Conservation (phyloP, 2,888 invertebrate genomes). For the Busseola fusca region DNA sequence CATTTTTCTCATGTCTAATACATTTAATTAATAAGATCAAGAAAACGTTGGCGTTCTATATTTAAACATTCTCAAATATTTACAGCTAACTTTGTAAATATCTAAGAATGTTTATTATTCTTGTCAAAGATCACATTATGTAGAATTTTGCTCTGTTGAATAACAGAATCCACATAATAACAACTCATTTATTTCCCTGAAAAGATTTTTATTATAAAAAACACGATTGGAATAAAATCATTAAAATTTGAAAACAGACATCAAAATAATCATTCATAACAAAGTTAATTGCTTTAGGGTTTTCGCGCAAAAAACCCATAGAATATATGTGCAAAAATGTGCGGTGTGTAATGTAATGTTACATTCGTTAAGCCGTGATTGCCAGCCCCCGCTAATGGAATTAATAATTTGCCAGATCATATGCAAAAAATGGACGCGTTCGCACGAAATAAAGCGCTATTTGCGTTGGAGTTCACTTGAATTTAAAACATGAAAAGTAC, state of each 20-base stretch:
- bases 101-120: not conserved
- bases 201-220: not conserved
- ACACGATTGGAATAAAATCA: conserved; percentile 1
- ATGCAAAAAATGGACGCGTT: conserved; percentile 60
- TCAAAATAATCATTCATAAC: conserved; percentile 44
- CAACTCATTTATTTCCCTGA: too few relatives aligned
- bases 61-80: not conserved
- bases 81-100: conserved; percentile 2
- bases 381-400: conserved; percentile 62
- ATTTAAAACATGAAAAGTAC: conserved; percentile 8
- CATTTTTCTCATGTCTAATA: conserved; percentile 56
- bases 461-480: not conserved
- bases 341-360: conserved; percentile 40
- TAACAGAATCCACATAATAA: not conserved
- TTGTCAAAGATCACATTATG: not conserved
- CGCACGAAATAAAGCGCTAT: not conserved
- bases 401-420: conserved; percentile 68
- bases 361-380: conserved; percentile 63
- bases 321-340: conserved; percentile 32
- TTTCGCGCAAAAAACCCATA: conserved; percentile 21
- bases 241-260: conserved; percentile 31
- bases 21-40: conserved; percentile 55
- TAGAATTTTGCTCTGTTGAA: not conserved
- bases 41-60: conserved; percentile 5
- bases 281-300: conserved; percentile 50